A percentile compares a stretch with the other conserved stretches of the same genome.
Conservation (phyloP, 2,113 vertebrate species). For the Chamaetylas fuelleborni region DNA sequence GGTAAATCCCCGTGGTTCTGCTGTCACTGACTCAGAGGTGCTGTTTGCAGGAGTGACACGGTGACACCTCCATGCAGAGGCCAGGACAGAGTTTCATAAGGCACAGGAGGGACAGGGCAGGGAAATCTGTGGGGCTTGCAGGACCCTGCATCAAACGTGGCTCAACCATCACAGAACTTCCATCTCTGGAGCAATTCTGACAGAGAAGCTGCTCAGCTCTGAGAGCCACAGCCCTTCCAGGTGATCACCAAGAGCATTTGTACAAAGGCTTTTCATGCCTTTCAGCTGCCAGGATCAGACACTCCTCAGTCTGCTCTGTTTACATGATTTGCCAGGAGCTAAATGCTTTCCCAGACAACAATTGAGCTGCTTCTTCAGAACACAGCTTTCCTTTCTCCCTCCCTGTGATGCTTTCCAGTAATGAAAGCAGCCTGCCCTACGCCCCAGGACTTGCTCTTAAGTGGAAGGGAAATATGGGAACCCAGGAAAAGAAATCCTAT, state of each 20-base stretch:
- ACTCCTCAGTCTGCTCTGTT: background rate
- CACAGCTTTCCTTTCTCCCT: background rate
- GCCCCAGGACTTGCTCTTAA: background rate
- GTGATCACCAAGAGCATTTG: background rate
- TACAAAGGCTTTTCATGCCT: background rate
- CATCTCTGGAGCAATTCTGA: background rate
- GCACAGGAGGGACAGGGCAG: background rate
- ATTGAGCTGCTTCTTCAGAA: background rate
- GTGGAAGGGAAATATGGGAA: background rate
- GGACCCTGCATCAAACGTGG: background rate
- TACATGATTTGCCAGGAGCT: conserved; percentile 2
- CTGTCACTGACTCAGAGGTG: background rate
- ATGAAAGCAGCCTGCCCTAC: background rate
- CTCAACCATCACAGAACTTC: background rate
- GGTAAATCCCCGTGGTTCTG: rapidly evolving
- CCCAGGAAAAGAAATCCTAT: background rate
- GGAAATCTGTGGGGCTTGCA: background rate
- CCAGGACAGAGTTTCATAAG: background rate
- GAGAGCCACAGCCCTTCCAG: background rate
- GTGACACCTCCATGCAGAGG: background rate
- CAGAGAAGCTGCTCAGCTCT: background rate
- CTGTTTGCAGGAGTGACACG: background rate
- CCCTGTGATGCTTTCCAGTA: background rate
- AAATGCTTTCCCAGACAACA: background rate
- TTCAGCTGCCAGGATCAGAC: background rate